These are phyloP conservation scores for Agapetus fuscipes DNA, from an alignment of 2,888 invertebrate genomes.

Conservation along the genomic window DNA sequence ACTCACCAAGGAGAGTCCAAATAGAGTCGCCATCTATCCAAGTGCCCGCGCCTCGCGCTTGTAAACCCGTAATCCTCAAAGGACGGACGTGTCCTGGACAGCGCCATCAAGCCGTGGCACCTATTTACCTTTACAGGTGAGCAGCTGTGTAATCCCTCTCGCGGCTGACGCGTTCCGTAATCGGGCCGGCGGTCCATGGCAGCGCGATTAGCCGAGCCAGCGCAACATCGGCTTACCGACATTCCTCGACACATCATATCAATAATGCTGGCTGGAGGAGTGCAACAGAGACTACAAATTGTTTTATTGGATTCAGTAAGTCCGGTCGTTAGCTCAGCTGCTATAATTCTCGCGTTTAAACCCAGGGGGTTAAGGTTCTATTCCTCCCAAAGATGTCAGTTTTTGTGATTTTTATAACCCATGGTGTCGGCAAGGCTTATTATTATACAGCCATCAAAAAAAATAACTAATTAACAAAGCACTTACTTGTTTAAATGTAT, in stretches of 20 bases:
- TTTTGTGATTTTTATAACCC: too few species aligned
- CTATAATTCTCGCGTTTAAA: not conserved
- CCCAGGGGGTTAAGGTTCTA: not conserved
- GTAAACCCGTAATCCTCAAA: too few species aligned
- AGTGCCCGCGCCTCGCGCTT: too few species aligned
- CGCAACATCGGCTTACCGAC: conserved; percentile 12
- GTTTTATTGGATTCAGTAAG: conserved; percentile 1
- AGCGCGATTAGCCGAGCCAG: conserved; percentile 14
- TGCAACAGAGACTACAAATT: not conserved
- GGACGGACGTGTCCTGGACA: too few species aligned
- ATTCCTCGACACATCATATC: not conserved
- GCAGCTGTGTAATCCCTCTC: not conserved
- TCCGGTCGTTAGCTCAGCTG: conserved; percentile 1
- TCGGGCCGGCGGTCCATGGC: conserved; percentile 19
- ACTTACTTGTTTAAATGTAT: too few species aligned
- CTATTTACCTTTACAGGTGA: not conserved
- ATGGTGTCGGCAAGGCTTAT: too few species aligned
- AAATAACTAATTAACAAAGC: too few species aligned
- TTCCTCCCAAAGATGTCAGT: conserved; percentile 3
- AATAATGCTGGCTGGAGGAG: not conserved
- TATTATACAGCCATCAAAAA: too few species aligned
- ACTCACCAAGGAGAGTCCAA: too few species aligned
- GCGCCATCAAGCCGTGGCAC: not conserved
- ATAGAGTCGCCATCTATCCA: too few species aligned
- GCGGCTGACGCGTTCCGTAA: conserved; percentile 15